phyloP scores from a whole-genome alignment of 2,888 invertebrate species.

The Cerastis leucographa region DNA sequence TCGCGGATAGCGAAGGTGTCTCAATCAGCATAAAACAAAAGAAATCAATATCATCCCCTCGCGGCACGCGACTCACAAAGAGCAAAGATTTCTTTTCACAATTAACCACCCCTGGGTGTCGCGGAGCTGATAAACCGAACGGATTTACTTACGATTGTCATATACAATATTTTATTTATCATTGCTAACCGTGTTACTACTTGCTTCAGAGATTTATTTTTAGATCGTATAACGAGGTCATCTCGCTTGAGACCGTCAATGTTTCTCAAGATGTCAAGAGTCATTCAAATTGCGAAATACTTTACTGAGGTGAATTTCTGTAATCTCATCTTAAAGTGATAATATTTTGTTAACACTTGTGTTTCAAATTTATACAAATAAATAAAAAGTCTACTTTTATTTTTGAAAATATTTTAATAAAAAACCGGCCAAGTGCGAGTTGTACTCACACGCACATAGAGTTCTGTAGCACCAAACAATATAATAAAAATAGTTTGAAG shows the following conservation, averaged over 20 bases:
- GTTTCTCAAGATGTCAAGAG: slow-evolving; percentile 5
- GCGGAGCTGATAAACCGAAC: slow-evolving; percentile 84
- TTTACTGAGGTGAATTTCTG: not conserved
- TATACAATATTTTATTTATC: slow-evolving; percentile 28
- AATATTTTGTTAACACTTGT: not conserved
- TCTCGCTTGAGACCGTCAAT: not conserved
- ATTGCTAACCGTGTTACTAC: not conserved
- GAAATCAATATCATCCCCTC: slow-evolving; percentile 89
- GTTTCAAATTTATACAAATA: not conserved
- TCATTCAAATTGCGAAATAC: not conserved
- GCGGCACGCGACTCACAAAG: slow-evolving; percentile 86
- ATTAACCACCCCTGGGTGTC: slow-evolving; percentile 88
- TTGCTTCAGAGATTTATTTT: slow-evolving; percentile 15
- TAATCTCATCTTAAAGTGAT: slow-evolving; percentile 3
- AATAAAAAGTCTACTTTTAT: too few species aligned
- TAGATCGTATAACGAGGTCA: not conserved
- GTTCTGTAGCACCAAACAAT: too few species aligned
- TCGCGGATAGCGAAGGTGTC: slow-evolving; percentile 88
- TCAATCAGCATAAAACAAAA: slow-evolving; percentile 91
- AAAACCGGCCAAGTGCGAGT: too few species aligned
- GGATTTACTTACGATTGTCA: slow-evolving; percentile 78
- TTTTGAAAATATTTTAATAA: too few species aligned
- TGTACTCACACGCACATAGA: too few species aligned
- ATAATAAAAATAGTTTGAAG: too few species aligned
- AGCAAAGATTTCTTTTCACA: slow-evolving; percentile 91